Percentiles rank a stretch among this genome's conserved stretches.
Evolutionary conservation across 1,140 invertebrate genomes (phyloP).

Genomic region (Octopus sinensis): DNA sequence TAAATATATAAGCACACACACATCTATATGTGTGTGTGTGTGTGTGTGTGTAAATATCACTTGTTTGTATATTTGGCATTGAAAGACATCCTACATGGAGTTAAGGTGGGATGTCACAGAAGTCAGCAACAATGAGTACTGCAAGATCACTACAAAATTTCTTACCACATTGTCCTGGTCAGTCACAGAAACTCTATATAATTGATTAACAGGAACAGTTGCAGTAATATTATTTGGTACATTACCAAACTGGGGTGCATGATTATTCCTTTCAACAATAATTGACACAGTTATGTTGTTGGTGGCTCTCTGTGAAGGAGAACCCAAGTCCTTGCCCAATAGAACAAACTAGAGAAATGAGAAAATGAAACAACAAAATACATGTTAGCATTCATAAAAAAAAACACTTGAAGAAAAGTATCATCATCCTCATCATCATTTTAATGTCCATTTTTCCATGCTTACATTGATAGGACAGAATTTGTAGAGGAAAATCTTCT

Average conservation of each 20-base stretch:
- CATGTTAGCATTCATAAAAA: not conserved
- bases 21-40: no score
- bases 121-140: no score
- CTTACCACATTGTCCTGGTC: not conserved
- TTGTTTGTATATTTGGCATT: not conserved
- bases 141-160: no score
- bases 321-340: slow-evolving; percentile 32
- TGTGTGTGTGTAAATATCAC: not conserved
- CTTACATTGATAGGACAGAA: no score
- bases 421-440: no score
- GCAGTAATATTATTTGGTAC: not conserved
- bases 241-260: slow-evolving; percentile 28
- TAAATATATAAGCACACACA: no score
- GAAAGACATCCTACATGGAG: no score
- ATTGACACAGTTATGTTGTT: slow-evolving; percentile 33
- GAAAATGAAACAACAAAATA: not conserved
- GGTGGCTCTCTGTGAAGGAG: slow-evolving; percentile 28
- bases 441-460: no score
- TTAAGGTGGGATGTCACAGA: no score
- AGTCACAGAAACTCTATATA: not conserved
- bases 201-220: not conserved
- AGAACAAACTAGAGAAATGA: slow-evolving; percentile 34
- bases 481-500: no score
- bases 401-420: not conserved
- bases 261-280: slow-evolving; percentile 32